Conservation (phyloP, 2,888 invertebrate genomes). For the Tiliacea citrago region DNA sequence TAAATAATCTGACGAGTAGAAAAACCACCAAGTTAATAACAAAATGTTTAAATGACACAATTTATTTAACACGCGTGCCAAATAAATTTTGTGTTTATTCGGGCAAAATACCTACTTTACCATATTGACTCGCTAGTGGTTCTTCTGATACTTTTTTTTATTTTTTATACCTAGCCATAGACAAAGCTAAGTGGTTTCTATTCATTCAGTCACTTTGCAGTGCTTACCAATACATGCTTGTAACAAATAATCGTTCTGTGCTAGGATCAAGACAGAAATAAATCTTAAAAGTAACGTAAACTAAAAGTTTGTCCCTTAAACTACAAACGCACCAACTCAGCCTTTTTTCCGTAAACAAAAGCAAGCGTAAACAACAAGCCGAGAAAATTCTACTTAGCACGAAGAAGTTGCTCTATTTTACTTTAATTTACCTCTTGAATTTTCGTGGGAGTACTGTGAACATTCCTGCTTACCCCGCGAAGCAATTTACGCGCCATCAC, state of each 20-base stretch:
- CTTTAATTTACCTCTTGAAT: constrained; percentile 41
- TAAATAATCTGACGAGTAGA: no score
- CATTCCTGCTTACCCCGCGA: constrained; percentile 34
- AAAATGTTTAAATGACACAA: no score
- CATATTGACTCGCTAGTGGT: no score
- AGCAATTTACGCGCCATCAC: constrained; percentile 59
- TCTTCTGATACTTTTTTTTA: no score
- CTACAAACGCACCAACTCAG: constrained; percentile 1
- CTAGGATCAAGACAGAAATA: background rate
- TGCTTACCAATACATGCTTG: no score
- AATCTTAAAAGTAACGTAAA: background rate
- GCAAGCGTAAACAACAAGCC: constrained; percentile 21
- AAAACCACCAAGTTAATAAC: no score
- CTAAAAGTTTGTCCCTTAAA: background rate
- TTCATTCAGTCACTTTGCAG: no score
- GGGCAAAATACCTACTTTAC: no score
- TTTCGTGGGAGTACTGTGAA: constrained; percentile 26
- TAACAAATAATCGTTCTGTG: background rate
- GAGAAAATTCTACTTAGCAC: constrained; percentile 41
- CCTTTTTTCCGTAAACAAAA: constrained; percentile 40
- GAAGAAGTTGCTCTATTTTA: constrained; percentile 29
- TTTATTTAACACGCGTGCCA: no score
- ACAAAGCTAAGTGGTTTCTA: no score
- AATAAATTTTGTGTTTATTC: no score
- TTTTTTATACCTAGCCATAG: no score